Evolutionary conservation across 2,113 vertebrate genomes (phyloP), one percentile per base, ranked within the genome.

Genomic region (Miniopterus natalensis): DNA sequence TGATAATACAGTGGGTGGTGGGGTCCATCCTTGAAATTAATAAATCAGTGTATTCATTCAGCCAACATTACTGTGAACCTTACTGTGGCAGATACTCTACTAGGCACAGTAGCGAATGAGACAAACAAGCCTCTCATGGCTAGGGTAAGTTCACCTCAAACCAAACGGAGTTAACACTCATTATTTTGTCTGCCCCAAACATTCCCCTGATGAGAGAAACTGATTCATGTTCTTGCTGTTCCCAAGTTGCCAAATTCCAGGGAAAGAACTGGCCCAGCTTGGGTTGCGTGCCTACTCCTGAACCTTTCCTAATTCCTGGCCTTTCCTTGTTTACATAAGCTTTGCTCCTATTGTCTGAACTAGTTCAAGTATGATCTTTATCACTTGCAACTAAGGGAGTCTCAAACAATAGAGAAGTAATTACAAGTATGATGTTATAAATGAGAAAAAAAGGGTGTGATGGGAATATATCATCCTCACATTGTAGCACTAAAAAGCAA

Each of bases 191-290:
- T 84, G 25, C 18, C 42, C 23, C 70, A 63, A 63, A 90, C 6
- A 51, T 83, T 87, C 92, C 71, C 94, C 53, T 92, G 36, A 27
- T 92, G 49, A 92, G 79, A 96, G n/a, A 45, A 94, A 94, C 1
- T 74, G 45, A 94, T 49, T 95, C 45, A 80, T 78, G 17, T 75
- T 92, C 29, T 84, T 68, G 92, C 71, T 78, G 57, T 88, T 84
- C 25, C 6, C 17, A 90, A 53, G 36, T 83, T 61, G 61, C 61
- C 63, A 88, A 92, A 94, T 88, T 94, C 71, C n/a, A 94, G 63
- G 57, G 61, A 70, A 87, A 36, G 49, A 27, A 79, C 3, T 75
- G 65, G 80, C 9, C 49, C 40, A 90, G 29, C 9, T 27, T 95
- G 63, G 47, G 57, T 51, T 78, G 77, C n/a, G 21, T 77, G 75